phyloP scores from a whole-genome alignment of 2,888 invertebrate genomes.

The Thereva nobilitata region DNA sequence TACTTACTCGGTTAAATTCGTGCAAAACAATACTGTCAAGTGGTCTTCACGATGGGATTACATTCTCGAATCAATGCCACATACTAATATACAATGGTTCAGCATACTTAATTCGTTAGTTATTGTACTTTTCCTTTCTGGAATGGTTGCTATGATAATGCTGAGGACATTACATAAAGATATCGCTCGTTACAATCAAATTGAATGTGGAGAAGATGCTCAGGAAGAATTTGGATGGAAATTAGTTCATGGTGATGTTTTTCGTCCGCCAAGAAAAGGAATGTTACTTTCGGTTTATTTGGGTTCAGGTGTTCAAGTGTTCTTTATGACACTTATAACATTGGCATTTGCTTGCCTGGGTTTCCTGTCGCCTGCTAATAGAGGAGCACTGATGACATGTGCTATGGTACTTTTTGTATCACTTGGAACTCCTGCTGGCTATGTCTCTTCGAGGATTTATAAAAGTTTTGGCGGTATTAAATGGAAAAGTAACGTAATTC shows the following conservation, averaged over 20 bases:
- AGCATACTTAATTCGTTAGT: slow-evolving; percentile 97
- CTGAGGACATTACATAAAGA: slow-evolving; percentile 96
- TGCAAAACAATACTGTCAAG: slow-evolving; percentile 80
- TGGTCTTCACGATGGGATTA: slow-evolving; percentile 99
- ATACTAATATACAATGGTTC: slow-evolving; percentile 99
- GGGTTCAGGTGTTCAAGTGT: slow-evolving; percentile 94
- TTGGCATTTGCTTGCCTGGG: slow-evolving; percentile 98
- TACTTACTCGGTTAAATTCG: slow-evolving; percentile 84
- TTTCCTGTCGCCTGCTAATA: slow-evolving; percentile 96
- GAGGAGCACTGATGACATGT: slow-evolving; percentile 98
- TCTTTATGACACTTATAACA: slow-evolving; percentile 94
- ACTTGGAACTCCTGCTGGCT: slow-evolving; percentile 95
- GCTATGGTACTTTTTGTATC: slow-evolving; percentile 96
- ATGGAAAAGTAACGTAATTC: slow-evolving; percentile 97
- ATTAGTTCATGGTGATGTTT: slow-evolving; percentile 96
- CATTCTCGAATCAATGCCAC: slow-evolving; percentile 96
- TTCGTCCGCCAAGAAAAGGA: slow-evolving; percentile 93
- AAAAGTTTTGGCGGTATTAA: slow-evolving; percentile 98
- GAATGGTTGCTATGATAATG: slow-evolving; percentile 99
- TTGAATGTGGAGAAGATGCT: slow-evolving; percentile 83
- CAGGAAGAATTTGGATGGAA: slow-evolving; percentile 94
- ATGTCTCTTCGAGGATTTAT: slow-evolving; percentile 94
- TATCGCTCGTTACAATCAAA: slow-evolving; percentile 97
- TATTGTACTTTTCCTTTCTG: slow-evolving; percentile 94
- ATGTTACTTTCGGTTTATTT: slow-evolving; percentile 94